Base-by-base conservation (phyloP, 2,113 vertebrate species). In the Felis chaus region DNA sequence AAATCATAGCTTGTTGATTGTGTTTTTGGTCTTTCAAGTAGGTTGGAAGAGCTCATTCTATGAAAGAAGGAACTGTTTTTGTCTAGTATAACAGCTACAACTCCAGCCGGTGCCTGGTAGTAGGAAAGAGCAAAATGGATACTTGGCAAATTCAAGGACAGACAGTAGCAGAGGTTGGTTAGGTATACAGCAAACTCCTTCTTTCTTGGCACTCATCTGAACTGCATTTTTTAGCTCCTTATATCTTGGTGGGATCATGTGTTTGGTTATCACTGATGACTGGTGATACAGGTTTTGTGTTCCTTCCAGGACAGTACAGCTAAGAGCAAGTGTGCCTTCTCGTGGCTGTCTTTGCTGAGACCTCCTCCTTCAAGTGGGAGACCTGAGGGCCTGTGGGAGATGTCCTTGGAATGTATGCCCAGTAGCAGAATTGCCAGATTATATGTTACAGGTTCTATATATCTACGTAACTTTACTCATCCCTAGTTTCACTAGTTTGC, bases 171-270 rank as follows among this genome's bases (percentile, higher is more conserved):
- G 53, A 16, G 50, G 23, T 23, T n/a, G 27, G 12, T 25, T 11
- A 8, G 3, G 8, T 4, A 13, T 27, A 7, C 12, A 4, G 48
- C 31, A 21, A 9, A 76, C 3, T 25, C 27, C 14, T 5, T 45
- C 71, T 86, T 45, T 27, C 29, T 13, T 23, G 23, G 29, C 41
- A 3, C 29, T 23, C 31, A 6, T 0, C 36, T 57, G 39, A 82
- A 45, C 31, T 36, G 19, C 12, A 9, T n/a, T 25, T 33, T 15
- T 48, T 36, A 63, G 80, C 53, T 71, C n/a, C 65, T 80, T 61
- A 48, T 25, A 4, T 50, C 19, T 0, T 1, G 14, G 27, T 1
- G 0, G 29, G 5, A 19, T 50, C 11, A 0, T 45, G 50, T 29
- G 76, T 36, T 6, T 65, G 45, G 5, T 45, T 27, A 10, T 74